Base-by-base conservation (phyloP, 2,888 invertebrate genomes). In the Lumbricus terrestris region DNA sequence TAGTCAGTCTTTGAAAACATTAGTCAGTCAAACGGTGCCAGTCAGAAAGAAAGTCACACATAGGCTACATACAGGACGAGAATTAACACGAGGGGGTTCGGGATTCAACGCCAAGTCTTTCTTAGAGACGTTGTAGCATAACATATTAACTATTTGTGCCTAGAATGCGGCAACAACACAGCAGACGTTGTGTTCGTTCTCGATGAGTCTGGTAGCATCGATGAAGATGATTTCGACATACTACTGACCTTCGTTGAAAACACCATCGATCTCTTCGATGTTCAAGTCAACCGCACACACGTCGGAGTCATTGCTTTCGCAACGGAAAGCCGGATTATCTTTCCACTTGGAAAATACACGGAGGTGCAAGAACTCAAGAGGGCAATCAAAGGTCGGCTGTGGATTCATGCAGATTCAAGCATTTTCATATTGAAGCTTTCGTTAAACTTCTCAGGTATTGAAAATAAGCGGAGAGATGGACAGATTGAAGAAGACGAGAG, bases 131-230 rank as follows among this genome's bases (percentile, higher is more conserved):
- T n/a, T n/a, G n/a, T n/a, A n/a, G n/a, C n/a, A n/a, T n/a, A n/a
- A n/a, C n/a, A n/a, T n/a, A n/a, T n/a, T n/a, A n/a, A n/a, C n/a
- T n/a, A n/a, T 54, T 23, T 54, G 54, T 15, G 34, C n/a, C 3
- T 83, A 83, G 83, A 11, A n/a, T 83, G 90, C 34, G 33, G 90
- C 88, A 90, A 35, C 88, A 90, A 90, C n/a, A 88, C 90, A 2
- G 90, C 88, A 2, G 90, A 90, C 54, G n/a, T 90, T 1, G 90
- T 90, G n/a, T 90, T 69, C 90, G n/a, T n/a, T n/a, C n/a, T n/a
- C n/a, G n/a, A n/a, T n/a, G n/a, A n/a, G n/a, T n/a, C n/a, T n/a
- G n/a, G n/a, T n/a, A n/a, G n/a, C n/a, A n/a, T n/a, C n/a, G n/a
- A n/a, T n/a, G n/a, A n/a, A n/a, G n/a, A n/a, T 34, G 29, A 88